Conservation (phyloP, 2,888 invertebrate genomes). For the Fabriciana adippe region DNA sequence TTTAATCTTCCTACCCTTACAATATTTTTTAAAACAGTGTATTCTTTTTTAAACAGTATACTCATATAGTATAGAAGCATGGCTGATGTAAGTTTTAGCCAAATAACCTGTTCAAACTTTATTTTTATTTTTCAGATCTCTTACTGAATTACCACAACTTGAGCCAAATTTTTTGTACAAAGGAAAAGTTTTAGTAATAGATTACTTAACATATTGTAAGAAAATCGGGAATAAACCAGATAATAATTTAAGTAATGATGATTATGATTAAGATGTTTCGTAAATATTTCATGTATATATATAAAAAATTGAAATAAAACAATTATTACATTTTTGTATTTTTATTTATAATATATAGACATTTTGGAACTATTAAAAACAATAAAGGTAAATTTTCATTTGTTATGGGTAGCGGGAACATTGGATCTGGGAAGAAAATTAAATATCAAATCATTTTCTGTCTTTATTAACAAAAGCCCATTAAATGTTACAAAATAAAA, state of each 20-base stretch:
- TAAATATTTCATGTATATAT: background rate
- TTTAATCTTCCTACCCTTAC: too few species aligned
- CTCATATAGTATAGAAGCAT: too few species aligned
- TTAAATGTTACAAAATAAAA: conserved; percentile 56
- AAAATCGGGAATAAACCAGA: conserved; percentile 56
- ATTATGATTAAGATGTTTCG: background rate
- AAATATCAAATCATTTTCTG: conserved; percentile 52
- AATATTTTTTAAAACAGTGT: too few species aligned
- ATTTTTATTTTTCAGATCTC: conserved; percentile 54
- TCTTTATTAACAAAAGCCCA: conserved; percentile 64
- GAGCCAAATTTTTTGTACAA: conserved; percentile 68
- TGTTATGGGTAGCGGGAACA: conserved; percentile 61
- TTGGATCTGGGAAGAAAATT: conserved; percentile 73
- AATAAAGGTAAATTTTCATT: conserved; percentile 39
- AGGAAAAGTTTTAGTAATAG: conserved; percentile 71
- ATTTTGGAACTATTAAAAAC: background rate
- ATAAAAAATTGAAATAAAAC: conserved; percentile 20
- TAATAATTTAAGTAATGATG: background rate
- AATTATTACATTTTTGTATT: conserved; percentile 5
- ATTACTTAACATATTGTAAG: conserved; percentile 73
- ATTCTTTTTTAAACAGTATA: too few species aligned
- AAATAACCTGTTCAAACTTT: too few species aligned
- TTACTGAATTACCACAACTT: conserved; percentile 59
- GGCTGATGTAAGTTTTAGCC: too few species aligned
- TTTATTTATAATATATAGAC: conserved; percentile 2